phyloP scores from a whole-genome alignment of 2,888 invertebrate species.

The Neoscelio sp. region DNA sequence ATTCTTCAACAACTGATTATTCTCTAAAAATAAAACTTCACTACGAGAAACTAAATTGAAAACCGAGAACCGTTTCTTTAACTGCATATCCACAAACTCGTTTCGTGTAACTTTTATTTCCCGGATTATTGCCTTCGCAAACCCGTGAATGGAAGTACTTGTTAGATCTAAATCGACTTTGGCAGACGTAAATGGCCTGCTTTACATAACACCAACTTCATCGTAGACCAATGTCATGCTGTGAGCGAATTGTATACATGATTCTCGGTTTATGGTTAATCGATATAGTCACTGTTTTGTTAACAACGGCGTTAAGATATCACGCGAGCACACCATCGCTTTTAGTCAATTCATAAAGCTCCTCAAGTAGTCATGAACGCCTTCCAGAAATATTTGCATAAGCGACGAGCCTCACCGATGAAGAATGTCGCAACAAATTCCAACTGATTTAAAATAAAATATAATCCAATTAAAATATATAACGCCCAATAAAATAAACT shows the following conservation, averaged over 20 bases:
- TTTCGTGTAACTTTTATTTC: conserved; percentile 13
- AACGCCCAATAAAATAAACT: conserved; percentile 29
- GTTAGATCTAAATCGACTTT: conserved; percentile 59
- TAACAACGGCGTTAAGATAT: conserved; percentile 79
- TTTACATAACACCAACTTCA: conserved; percentile 67
- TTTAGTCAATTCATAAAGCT: conserved; percentile 75
- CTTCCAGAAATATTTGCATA: conserved; percentile 20
- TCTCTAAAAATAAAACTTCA: too few species aligned
- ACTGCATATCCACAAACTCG: not conserved
- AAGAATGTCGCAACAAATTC: not conserved
- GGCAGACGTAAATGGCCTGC: conserved; percentile 58
- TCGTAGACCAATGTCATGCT: conserved; percentile 60
- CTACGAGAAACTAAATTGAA: too few species aligned
- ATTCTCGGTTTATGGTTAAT: conserved; percentile 77
- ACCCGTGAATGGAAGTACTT: conserved; percentile 24
- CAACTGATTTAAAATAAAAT: conserved; percentile 16
- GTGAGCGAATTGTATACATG: conserved; percentile 65
- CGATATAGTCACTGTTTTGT: conserved; percentile 78
- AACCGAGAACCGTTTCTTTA: not conserved
- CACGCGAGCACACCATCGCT: conserved; percentile 77
- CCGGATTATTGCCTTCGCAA: conserved; percentile 33
- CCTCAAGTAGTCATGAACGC: conserved; percentile 50
- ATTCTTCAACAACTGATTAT: too few species aligned
- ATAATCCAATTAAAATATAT: conserved; percentile 45
- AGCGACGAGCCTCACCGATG: not conserved